Base-by-base conservation (phyloP, 2,888 invertebrate genomes). In the Tenthredo livida region DNA sequence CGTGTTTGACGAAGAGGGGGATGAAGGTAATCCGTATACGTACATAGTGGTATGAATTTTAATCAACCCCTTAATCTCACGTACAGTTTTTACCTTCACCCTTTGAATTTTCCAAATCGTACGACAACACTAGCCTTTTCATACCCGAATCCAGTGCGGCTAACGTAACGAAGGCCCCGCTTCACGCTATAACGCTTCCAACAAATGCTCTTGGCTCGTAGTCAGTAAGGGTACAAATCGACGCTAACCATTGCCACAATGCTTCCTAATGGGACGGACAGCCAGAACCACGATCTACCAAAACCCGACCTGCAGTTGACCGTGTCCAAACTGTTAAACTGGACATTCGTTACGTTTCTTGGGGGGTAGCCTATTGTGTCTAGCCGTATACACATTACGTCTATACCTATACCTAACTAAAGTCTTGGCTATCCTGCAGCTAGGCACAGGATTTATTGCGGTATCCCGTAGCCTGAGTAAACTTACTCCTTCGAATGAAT, bases 231-330 rank as follows among this genome's bases (percentile, higher is more conserved):
- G 90, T 91, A 92, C 91, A 91, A 92, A 92, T 92, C 90, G 92
- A 89, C 86, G 87, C 87, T 89, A 90, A 92, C 92, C 92, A 90
- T 92, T 91, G 90, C 92, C 92, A 90, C 92, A 90, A 91, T 92
- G 91, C 91, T 91, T 91, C 89, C 91, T 92, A 91, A 92, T 91
- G 91, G 91, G 90, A 91, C 90, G 89, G 88, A 15, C 61, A 43
- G 67, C n/a, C 40, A 21, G 40, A 50, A 77, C 58, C 80, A 15
- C 67, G 33, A 83, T 67, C 67, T 47, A 70, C 67, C 67, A 29
- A 83, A 83, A 7, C 37, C 67, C 82, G 65, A 10, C 5, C 61
- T 82, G 50, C 47, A 50, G 50, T 67, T 70, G 47, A 83, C 83
- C 67, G 50, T 83, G 83, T 83, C 83, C 67, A 37, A 83, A 67